Conservation (phyloP, 2,797 vertebrate genomes). For the Onychomys leucogaster region DNA sequence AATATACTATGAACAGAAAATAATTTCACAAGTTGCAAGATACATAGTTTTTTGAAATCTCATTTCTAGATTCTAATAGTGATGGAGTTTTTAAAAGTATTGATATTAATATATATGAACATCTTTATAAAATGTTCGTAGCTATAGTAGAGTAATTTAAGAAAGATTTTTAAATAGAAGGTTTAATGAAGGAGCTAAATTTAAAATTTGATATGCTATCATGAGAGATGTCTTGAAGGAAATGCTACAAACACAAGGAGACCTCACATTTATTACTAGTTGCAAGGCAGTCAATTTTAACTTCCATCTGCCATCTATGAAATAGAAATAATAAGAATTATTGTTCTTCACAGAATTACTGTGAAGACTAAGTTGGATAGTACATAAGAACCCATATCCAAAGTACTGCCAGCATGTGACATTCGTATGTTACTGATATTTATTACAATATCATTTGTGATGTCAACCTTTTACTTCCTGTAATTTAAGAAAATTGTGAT, state of each 20-base stretch:
- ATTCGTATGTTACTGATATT: background rate
- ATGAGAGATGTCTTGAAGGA: background rate
- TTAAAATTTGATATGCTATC: background rate
- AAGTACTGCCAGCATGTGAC: background rate
- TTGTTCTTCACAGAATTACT: background rate
- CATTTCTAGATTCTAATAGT: background rate
- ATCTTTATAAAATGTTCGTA: background rate
- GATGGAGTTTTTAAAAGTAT: background rate
- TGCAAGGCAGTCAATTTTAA: background rate
- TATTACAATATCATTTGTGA: background rate
- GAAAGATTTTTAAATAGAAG: background rate
- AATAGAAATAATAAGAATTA: background rate
- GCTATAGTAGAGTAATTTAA: slow-evolving; percentile 4
- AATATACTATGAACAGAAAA: slow-evolving; percentile 12
- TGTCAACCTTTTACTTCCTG: background rate
- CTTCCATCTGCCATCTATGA: background rate
- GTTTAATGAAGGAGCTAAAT: background rate
- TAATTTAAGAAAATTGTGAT: slow-evolving; percentile 22
- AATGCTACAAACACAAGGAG: background rate
- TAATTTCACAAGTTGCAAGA: slow-evolving; percentile 23
- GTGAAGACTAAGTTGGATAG: background rate
- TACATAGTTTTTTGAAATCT: background rate
- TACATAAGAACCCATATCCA: background rate
- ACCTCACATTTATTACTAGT: background rate
- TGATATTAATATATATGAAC: background rate